Evolutionary conservation across 2,113 vertebrate species (phyloP).

Genomic region (Ariopsis seemanni): DNA sequence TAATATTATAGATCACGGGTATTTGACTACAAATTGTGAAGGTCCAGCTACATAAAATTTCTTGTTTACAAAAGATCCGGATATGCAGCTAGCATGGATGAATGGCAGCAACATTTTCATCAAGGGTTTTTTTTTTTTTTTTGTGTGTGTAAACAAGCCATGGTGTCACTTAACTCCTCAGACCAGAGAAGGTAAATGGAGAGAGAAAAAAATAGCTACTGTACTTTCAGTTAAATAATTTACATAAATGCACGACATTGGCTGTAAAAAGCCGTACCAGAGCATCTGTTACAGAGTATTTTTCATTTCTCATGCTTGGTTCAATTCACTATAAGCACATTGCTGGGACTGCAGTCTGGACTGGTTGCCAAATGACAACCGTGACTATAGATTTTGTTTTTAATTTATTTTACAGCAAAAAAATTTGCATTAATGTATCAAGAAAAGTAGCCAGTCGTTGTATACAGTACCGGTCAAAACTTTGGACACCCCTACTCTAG

Average conservation of each 20-base stretch:
- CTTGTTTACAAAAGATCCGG: neutral
- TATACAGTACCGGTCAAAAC: too few relatives aligned
- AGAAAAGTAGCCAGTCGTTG: neutral
- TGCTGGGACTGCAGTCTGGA: neutral
- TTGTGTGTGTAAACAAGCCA: neutral
- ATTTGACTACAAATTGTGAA: neutral
- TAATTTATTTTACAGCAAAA: neutral
- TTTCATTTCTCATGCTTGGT: neutral
- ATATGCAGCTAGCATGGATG: neutral
- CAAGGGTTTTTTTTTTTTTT: neutral
- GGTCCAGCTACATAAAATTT: neutral
- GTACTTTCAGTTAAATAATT: neutral
- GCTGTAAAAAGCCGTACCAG: neutral
- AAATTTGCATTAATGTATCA: neutral
- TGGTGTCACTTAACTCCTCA: neutral
- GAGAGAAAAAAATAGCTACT: neutral
- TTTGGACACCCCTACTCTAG: too few relatives aligned
- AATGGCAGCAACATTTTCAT: neutral
- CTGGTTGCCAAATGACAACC: neutral
- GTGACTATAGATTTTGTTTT: neutral
- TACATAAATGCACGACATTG: neutral
- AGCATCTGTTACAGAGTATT: neutral
- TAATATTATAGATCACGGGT: neutral
- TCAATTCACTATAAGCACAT: neutral
- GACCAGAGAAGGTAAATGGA: neutral